phyloP scores from a whole-genome alignment of 2,888 invertebrate species.

The Alloscopus bannaensis region DNA sequence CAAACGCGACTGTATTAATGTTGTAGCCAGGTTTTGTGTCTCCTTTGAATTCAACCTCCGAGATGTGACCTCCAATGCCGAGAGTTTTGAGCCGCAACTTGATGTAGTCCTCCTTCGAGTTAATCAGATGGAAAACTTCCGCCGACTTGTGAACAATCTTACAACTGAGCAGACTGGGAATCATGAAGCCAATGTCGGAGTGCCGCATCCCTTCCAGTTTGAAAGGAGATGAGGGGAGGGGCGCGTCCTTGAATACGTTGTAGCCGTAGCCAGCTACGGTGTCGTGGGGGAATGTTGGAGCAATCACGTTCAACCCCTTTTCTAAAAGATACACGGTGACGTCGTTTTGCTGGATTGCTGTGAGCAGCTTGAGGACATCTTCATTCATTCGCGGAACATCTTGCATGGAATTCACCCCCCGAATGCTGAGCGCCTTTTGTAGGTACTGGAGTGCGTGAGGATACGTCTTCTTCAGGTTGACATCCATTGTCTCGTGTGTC shows the following conservation, averaged over 20 bases:
- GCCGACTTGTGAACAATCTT: not conserved
- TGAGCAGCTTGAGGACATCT: conserved; percentile 44
- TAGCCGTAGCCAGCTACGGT: conserved; percentile 40
- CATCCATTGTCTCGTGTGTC: conserved; percentile 16
- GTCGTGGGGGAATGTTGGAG: conserved; percentile 40
- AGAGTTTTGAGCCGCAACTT: not conserved
- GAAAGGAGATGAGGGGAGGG: conserved; percentile 33
- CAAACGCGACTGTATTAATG: conserved; percentile 10
- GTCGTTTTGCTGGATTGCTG: conserved; percentile 28
- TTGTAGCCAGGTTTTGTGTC: conserved; percentile 21
- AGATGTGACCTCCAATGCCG: conserved; percentile 28
- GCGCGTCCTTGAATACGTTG: conserved; percentile 35
- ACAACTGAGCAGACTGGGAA: conserved; percentile 40
- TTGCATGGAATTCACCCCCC: conserved; percentile 16
- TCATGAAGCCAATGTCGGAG: conserved; percentile 42
- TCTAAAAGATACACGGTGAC: conserved; percentile 31
- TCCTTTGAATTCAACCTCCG: not conserved
- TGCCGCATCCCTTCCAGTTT: not conserved
- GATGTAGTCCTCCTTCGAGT: conserved; percentile 18
- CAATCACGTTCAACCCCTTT: conserved; percentile 32
- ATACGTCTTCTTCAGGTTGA: conserved; percentile 9
- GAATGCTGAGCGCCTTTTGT: conserved; percentile 44
- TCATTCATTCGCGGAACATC: conserved; percentile 46
- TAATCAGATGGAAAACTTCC: conserved; percentile 21
- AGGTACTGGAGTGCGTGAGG: conserved; percentile 49